Conservation (phyloP, 2,888 invertebrate species). For the Watsonalla cultraria region DNA sequence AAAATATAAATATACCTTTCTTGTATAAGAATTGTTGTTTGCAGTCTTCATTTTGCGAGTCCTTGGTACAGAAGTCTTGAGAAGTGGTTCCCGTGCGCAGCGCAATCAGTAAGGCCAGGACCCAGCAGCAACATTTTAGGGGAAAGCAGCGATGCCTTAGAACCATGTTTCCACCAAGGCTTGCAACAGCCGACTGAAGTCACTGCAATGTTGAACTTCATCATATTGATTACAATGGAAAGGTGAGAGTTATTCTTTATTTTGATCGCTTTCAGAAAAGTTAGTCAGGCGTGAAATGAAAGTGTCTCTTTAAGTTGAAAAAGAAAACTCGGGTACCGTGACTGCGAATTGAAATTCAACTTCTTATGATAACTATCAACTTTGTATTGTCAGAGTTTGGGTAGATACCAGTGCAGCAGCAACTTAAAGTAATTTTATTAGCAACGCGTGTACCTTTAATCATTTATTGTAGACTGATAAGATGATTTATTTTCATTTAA, state of each 20-base stretch:
- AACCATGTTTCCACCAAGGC: constrained; percentile 51
- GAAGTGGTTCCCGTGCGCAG: constrained; percentile 31
- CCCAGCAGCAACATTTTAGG: constrained; percentile 44
- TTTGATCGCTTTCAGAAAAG: constrained; percentile 45
- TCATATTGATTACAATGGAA: constrained; percentile 52
- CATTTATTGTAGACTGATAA: too few species aligned
- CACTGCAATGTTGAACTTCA: constrained; percentile 25
- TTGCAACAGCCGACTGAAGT: constrained; percentile 40
- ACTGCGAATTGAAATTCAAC: constrained; percentile 12
- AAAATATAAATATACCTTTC: constrained; percentile 30
- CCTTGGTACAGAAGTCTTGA: constrained; percentile 46
- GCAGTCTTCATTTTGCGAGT: constrained; percentile 31
- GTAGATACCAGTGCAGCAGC: neutral
- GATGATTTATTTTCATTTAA: too few species aligned
- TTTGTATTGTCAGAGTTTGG: neutral
- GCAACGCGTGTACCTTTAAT: too few species aligned
- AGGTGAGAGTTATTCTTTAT: constrained; percentile 43
- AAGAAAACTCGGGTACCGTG: constrained; percentile 33
- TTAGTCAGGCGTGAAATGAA: constrained; percentile 61
- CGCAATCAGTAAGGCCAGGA: constrained; percentile 40
- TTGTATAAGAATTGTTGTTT: constrained; percentile 30
- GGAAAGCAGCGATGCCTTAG: constrained; percentile 39
- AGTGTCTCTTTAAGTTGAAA: constrained; percentile 36
- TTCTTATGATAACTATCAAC: neutral
- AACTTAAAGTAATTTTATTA: too few species aligned